Evolutionary conservation across 1,140 invertebrate species (phyloP).

Genomic region (Drosophila jambulina): DNA sequence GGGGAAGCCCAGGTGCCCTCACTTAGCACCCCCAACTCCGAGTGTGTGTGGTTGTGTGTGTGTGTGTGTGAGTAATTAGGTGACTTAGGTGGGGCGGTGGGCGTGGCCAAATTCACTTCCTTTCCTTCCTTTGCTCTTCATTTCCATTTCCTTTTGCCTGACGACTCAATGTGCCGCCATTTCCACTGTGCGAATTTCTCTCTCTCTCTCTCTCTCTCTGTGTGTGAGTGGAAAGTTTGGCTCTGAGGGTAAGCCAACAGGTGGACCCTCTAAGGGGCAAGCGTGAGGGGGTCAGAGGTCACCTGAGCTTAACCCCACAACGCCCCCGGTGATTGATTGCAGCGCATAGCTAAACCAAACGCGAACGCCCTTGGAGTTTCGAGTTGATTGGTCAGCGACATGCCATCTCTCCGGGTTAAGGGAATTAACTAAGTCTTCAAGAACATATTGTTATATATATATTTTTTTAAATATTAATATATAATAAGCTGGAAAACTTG

Average conservation of each 20-base stretch:
- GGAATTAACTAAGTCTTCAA: too few species aligned
- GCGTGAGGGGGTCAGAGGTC: constrained; percentile 24
- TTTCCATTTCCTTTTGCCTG: constrained; percentile 21
- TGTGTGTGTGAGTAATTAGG: constrained; percentile 37
- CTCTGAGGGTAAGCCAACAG: constrained; percentile 26
- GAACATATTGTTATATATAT: not conserved
- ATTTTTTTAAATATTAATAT: not conserved
- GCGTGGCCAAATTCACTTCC: constrained; percentile 19
- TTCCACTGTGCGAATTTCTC: constrained; percentile 33
- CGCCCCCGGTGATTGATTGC: constrained; percentile 36
- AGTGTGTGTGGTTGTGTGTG: too few species aligned
- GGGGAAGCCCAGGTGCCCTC: constrained; percentile 23
- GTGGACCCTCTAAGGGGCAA: not conserved
- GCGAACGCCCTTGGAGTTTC: constrained; percentile 15
- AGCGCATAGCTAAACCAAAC: not conserved
- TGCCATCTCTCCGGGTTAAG: constrained; percentile 6
- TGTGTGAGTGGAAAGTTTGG: constrained; percentile 3
- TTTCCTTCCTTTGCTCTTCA: constrained; percentile 7
- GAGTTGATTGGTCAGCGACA: constrained; percentile 37
- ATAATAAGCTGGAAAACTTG: not conserved
- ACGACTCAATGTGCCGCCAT: constrained; percentile 41
- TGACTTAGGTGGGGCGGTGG: constrained; percentile 31
- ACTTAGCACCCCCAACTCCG: constrained; percentile 11
- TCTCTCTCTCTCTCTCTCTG: not conserved
- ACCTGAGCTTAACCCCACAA: constrained; percentile 8